Percentiles rank a stretch among this genome's conserved stretches.
Conservation (phyloP, 2,888 invertebrate genomes). For the Diaperis boleti region DNA sequence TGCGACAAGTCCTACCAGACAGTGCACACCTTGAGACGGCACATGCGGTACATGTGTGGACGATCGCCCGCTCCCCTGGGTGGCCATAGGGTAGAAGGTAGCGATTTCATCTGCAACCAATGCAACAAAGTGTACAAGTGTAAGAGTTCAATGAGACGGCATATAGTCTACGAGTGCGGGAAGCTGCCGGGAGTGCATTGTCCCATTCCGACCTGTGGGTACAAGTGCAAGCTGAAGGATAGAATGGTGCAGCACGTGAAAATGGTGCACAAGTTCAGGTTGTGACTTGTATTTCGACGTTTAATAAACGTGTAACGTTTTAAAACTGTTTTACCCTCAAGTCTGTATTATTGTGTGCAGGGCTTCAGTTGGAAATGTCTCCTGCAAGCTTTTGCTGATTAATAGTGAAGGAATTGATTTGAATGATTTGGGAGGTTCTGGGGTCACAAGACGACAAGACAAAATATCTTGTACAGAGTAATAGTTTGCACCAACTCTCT, state of each 20-base stretch:
- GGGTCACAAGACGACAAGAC: too few relatives aligned
- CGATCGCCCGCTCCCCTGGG: slow-evolving; percentile 29
- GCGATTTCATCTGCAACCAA: slow-evolving; percentile 47
- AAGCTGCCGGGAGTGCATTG: slow-evolving; percentile 55
- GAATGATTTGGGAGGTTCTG: too few relatives aligned
- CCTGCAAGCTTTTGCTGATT: too few relatives aligned
- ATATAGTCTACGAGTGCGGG: slow-evolving; percentile 56
- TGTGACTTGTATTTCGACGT: slow-evolving; percentile 5
- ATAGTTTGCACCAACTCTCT: background rate
- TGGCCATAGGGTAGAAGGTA: slow-evolving; percentile 44
- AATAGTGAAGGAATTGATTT: too few relatives aligned
- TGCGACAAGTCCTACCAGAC: slow-evolving; percentile 36
- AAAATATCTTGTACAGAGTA: too few relatives aligned
- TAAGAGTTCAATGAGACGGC: slow-evolving; percentile 46
- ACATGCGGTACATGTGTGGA: slow-evolving; percentile 36
- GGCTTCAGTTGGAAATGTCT: background rate
- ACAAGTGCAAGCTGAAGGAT: slow-evolving; percentile 56
- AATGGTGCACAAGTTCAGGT: slow-evolving; percentile 52
- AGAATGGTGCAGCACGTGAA: slow-evolving; percentile 56
- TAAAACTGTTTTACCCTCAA: background rate
- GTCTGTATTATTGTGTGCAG: background rate
- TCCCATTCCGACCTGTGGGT: slow-evolving; percentile 53
- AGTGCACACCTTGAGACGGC: slow-evolving; percentile 24
- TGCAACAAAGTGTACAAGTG: slow-evolving; percentile 40
- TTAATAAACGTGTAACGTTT: too few relatives aligned